phyloP scores from a whole-genome alignment of 2,888 invertebrate species.

The Chalcis sispes region DNA sequence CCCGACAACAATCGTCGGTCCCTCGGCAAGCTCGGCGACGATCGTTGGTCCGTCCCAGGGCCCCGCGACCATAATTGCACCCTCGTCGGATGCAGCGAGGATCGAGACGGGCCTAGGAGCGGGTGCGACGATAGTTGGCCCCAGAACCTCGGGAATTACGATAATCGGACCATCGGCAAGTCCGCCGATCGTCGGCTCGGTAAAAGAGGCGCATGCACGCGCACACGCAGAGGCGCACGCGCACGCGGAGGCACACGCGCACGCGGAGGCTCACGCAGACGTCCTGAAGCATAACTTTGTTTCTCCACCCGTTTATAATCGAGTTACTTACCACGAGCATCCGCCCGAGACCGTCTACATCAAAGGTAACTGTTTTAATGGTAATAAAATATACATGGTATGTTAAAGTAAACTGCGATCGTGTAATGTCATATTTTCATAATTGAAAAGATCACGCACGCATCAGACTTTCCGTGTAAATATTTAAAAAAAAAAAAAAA shows the following conservation, averaged over 20 bases:
- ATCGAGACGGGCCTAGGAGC: slow-evolving; percentile 37
- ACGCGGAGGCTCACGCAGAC: slow-evolving; percentile 50
- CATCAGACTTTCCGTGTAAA: no score
- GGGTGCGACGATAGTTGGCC: slow-evolving; percentile 29
- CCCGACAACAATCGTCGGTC: slow-evolving; percentile 59
- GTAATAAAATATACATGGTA: no score
- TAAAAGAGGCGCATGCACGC: slow-evolving; percentile 27
- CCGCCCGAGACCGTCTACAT: slow-evolving; percentile 38
- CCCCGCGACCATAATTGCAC: slow-evolving; percentile 45
- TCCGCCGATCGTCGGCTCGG: not conserved
- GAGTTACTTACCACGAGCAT: not conserved
- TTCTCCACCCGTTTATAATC: not conserved
- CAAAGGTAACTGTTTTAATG: slow-evolving; percentile 53
- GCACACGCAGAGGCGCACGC: slow-evolving; percentile 54
- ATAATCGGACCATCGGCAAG: not conserved
- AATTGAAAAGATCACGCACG: no score
- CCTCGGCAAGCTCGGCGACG: slow-evolving; percentile 39
- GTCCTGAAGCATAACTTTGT: slow-evolving; percentile 25
- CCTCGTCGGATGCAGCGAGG: slow-evolving; percentile 14
- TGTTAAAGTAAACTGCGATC: no score
- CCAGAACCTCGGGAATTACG: not conserved
- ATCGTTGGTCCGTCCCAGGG: slow-evolving; percentile 49
- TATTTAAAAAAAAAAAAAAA: no score
- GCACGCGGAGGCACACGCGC: slow-evolving; percentile 58
- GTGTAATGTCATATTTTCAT: no score